Conservation (phyloP, 2,888 invertebrate species). For the Leptura quadrifasciata region DNA sequence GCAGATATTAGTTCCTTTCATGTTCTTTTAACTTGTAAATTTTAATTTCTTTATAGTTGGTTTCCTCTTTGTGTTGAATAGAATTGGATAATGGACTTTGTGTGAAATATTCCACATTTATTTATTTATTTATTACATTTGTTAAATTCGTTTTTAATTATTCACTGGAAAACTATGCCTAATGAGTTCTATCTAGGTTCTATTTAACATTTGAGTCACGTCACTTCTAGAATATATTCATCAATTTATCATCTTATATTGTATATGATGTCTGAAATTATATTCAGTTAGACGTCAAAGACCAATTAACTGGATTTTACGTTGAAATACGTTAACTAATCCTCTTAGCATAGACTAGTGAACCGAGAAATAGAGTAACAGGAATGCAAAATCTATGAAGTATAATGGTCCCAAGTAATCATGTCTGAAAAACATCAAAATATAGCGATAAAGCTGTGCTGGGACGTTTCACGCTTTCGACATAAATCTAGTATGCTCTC, state of each 20-base stretch:
- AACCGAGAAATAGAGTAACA: constrained; percentile 15
- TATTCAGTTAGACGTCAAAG: constrained; percentile 28
- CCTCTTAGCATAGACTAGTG: constrained; percentile 12
- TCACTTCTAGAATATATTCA: not conserved
- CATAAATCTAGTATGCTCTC: constrained; percentile 71
- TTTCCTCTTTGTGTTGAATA: too few relatives aligned
- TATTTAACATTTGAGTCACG: not conserved
- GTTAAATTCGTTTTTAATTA: too few relatives aligned
- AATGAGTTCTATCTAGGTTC: too few relatives aligned
- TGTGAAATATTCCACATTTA: too few relatives aligned
- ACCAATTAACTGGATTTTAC: constrained; percentile 12
- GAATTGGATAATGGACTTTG: too few relatives aligned
- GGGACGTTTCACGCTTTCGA: constrained; percentile 70
- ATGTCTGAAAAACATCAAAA: constrained; percentile 69
- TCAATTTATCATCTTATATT: constrained; percentile 1
- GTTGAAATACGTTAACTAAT: constrained; percentile 20
- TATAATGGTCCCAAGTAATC: constrained; percentile 61
- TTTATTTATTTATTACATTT: too few relatives aligned
- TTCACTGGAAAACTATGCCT: too few relatives aligned
- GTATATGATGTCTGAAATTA: constrained; percentile 16
- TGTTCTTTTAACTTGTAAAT: too few relatives aligned
- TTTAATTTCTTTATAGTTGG: too few relatives aligned
- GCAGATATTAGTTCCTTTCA: too few relatives aligned
- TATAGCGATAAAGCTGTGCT: constrained; percentile 70
- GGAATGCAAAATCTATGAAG: constrained; percentile 54